A percentile compares a stretch with the other conserved stretches of the same genome.
These are phyloP conservation scores for Sogatella furcifera DNA, from an alignment of 1,140 invertebrate species.

Conservation along the genomic window DNA sequence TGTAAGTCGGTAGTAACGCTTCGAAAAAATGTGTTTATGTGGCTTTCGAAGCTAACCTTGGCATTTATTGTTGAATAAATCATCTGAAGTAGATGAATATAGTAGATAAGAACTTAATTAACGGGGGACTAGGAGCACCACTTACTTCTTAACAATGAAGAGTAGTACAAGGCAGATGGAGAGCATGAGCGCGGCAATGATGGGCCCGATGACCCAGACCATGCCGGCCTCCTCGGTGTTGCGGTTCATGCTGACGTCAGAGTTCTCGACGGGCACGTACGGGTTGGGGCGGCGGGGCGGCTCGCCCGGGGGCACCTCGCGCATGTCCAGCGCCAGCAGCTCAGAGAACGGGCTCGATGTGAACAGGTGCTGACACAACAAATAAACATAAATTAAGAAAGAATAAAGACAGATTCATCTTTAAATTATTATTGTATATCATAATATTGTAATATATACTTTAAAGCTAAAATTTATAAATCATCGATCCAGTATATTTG, in stretches of 20 bases:
- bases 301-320: slow-evolving; percentile 74
- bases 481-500: too few relatives aligned
- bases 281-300: slow-evolving; percentile 76
- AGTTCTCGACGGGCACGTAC: slow-evolving; percentile 55
- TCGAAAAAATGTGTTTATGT: too few relatives aligned
- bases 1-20: too few relatives aligned
- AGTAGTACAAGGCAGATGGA: slow-evolving; percentile 64
- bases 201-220: slow-evolving; percentile 76
- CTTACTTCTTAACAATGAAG: slow-evolving; percentile 60
- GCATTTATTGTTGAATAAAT: too few relatives aligned
- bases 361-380: slow-evolving; percentile 57
- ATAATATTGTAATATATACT: too few relatives aligned
- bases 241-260: slow-evolving; percentile 63
- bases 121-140: slow-evolving; percentile 8
- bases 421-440: too few relatives aligned
- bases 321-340: slow-evolving; percentile 76
- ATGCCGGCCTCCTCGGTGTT: slow-evolving; percentile 70
- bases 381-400: neutral
- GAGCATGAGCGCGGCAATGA: slow-evolving; percentile 66
- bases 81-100: too few relatives aligned
- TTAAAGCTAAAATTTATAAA: too few relatives aligned
- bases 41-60: too few relatives aligned
- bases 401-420: too few relatives aligned
- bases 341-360: slow-evolving; percentile 92
- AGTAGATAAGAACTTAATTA: too few relatives aligned